Base-by-base conservation (phyloP, 2,888 invertebrate species). In the Noctuana brunneofusca region DNA sequence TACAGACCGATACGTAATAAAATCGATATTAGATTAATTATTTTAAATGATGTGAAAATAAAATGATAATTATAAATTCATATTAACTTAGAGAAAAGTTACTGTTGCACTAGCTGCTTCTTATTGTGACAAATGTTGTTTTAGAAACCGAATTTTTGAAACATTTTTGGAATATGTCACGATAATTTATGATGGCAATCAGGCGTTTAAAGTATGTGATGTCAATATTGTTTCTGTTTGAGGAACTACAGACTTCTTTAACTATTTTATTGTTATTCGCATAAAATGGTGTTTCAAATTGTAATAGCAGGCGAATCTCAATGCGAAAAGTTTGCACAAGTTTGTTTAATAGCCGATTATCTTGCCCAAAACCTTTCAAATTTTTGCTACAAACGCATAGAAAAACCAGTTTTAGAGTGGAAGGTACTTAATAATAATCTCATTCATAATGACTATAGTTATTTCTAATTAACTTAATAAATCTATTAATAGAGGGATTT, bases 231-330 rank as follows among this genome's bases (percentile, higher is more conserved):
- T 27, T 27, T 27, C 8, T 27, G 27, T 27, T 27, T 9, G 6
- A 27, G 2, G 9, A 8, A 27, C 9, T 27, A 27, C 9, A 27
- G 27, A 8, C 27, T 8, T 12, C 8, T 32, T 6, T 35, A n/a
- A 35, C 4, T 12, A 41, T 41, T 16, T 41, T 41, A 41, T 41
- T 41, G 16, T 8, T 3, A 5, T 0, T 1, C 20, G 3, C 22
- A 22, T 14, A 70, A 66, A 82, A 91, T 91, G 90, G 84, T 89
- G 74, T 82, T 92, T 55, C 83, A 84, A 68, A 92, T 93, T 72
- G 80, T 93, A 41, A 92, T 94, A 71, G 92, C 92, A 46, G 94
- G 94, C 49, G 85, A 88, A 73, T 83, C 88, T 12, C 87, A 92
- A 68, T 93, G 93, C 72, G 73, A 77, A 64, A 71, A 83, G 56